These are phyloP conservation scores for Eremophila alpestris DNA, from an alignment of 2,797 vertebrate genomes.

Conservation along the genomic window DNA sequence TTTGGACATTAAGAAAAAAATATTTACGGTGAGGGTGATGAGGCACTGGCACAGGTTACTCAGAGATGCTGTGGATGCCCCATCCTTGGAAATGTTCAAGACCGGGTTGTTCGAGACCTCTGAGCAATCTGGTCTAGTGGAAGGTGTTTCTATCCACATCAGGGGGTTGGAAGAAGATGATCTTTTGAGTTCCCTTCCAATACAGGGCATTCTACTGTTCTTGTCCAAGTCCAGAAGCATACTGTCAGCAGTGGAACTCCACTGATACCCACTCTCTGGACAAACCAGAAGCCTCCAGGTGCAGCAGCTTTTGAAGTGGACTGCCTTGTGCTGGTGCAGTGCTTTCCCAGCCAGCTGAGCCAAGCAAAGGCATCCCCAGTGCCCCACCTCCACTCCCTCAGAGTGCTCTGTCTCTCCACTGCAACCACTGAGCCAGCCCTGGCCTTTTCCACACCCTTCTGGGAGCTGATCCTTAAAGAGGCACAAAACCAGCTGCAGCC, in stretches of 20 bases:
- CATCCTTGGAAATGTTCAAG: not conserved
- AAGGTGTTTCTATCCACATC: not conserved
- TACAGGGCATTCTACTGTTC: not conserved
- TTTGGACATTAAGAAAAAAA: not conserved
- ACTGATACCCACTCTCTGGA: rapidly evolving
- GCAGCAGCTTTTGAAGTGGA: not conserved
- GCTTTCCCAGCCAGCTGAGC: not conserved
- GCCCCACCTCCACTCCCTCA: not conserved
- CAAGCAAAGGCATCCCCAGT: not conserved
- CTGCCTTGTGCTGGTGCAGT: rapidly evolving
- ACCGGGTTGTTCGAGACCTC: not conserved
- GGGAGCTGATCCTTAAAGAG: not conserved
- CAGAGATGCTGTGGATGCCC: not conserved
- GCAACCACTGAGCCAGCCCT: not conserved
- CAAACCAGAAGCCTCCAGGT: not conserved
- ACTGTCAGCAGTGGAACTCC: not conserved
- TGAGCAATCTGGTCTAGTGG: not conserved
- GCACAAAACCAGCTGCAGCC: not conserved
- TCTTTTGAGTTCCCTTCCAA: not conserved
- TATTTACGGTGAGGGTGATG: not conserved
- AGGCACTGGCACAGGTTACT: not conserved
- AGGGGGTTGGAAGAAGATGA: not conserved
- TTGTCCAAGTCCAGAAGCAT: not conserved
- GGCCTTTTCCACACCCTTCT: not conserved
- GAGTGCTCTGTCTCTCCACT: not conserved